These are phyloP conservation scores for Oscheius onirici DNA, from an alignment of 2,888 invertebrate species.

Conservation along the genomic window DNA sequence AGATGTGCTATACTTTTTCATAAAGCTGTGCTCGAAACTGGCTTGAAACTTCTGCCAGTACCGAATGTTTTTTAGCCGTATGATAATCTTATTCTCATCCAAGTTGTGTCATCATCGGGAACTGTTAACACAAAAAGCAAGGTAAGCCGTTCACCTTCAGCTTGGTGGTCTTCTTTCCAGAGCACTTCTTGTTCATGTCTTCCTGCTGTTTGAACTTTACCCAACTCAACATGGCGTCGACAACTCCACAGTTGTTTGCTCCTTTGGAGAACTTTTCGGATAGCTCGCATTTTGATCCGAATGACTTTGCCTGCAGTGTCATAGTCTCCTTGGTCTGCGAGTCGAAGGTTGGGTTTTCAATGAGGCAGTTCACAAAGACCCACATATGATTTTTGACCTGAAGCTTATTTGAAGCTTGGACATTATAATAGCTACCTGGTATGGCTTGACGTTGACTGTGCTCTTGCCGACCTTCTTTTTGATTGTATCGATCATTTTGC, in stretches of 20 bases:
- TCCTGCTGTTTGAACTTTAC: constrained; percentile 91
- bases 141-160: constrained; percentile 77
- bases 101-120: too few relatives aligned
- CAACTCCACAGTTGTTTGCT: constrained; percentile 84
- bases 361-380: constrained; percentile 95
- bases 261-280: constrained; percentile 83
- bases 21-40: too few relatives aligned
- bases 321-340: constrained; percentile 99
- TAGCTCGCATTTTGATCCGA: constrained; percentile 90
- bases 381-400: constrained; percentile 91
- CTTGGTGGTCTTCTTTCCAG: constrained; percentile 86
- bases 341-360: constrained; percentile 98
- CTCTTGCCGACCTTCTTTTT: constrained; percentile 89
- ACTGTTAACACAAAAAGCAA: background rate
- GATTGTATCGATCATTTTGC: constrained; percentile 86
- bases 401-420: constrained; percentile 21
- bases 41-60: too few relatives aligned
- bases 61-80: too few relatives aligned
- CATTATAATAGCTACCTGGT: constrained; percentile 77
- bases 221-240: constrained; percentile 91
- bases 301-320: constrained; percentile 89
- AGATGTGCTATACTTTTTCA: too few relatives aligned
- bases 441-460: constrained; percentile 88
- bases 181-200: constrained; percentile 81
- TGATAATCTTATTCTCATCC: too few relatives aligned